Percentiles rank a stretch among this genome's conserved stretches.
Conservation (phyloP, 2,888 invertebrate species). For the Phanerotoma sp. region DNA sequence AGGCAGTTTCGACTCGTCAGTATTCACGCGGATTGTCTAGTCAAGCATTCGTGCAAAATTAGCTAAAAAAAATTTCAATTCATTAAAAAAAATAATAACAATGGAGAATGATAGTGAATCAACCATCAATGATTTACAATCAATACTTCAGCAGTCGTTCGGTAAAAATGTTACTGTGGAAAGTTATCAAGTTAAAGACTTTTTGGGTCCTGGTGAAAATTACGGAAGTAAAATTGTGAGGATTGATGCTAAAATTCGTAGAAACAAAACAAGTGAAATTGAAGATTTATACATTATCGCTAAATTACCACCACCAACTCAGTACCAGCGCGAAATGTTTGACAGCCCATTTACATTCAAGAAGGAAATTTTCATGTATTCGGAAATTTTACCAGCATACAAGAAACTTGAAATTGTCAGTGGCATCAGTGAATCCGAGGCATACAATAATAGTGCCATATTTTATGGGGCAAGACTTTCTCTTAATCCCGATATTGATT, state of each 20-base stretch:
- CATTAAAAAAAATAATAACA: too few species aligned
- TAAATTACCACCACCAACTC: slow-evolving; percentile 63
- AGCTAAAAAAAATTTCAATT: too few species aligned
- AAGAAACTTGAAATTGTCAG: slow-evolving; percentile 59
- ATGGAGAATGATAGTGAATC: too few species aligned
- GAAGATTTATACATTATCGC: slow-evolving; percentile 60
- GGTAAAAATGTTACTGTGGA: slow-evolving; percentile 32
- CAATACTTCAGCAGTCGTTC: slow-evolving; percentile 39
- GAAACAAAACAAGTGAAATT: slow-evolving; percentile 28
- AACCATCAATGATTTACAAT: slow-evolving; percentile 37
- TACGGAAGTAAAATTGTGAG: slow-evolving; percentile 65
- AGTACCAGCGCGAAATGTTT: slow-evolving; percentile 60
- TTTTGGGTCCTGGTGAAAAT: slow-evolving; percentile 62
- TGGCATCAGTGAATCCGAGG: slow-evolving; percentile 53
- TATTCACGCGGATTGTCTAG: too few species aligned
- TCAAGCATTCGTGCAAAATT: too few species aligned
- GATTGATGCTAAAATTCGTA: slow-evolving; percentile 37
- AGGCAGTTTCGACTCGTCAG: too few species aligned
- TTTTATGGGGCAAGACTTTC: slow-evolving; percentile 62
- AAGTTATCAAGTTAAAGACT: slow-evolving; percentile 32
- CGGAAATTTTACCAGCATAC: slow-evolving; percentile 59
- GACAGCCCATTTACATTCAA: slow-evolving; percentile 62
- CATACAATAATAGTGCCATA: slow-evolving; percentile 59
- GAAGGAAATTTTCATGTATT: slow-evolving; percentile 63
- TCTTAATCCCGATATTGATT: slow-evolving; percentile 37